These are phyloP conservation scores for Pseudochirops corinnae DNA, from an alignment of 2,797 vertebrate genomes.

Conservation along the genomic window DNA sequence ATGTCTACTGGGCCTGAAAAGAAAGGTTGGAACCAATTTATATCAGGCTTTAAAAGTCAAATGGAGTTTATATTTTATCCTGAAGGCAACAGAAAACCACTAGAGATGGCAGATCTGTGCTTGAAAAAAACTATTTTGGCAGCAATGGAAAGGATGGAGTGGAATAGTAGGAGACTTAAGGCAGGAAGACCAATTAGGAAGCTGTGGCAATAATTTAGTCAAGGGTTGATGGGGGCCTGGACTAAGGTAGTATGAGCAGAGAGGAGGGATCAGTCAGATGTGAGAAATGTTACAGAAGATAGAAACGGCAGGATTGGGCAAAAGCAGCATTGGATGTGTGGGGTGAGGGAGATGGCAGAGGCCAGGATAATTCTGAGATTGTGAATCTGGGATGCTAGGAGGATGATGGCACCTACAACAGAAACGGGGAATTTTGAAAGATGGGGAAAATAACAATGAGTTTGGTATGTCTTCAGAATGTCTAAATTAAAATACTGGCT, in stretches of 20 bases:
- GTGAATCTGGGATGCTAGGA: not conserved
- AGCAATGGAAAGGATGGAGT: not conserved
- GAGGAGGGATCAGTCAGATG: not conserved
- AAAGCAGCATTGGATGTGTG: not conserved
- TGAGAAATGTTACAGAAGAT: not conserved
- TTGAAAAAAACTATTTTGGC: not conserved
- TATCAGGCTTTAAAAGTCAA: too few species aligned
- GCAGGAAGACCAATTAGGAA: not conserved
- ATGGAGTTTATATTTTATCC: too few species aligned
- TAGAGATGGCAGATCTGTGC: too few species aligned
- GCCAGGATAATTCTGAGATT: not conserved
- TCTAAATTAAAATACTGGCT: too few species aligned
- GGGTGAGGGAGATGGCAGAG: not conserved
- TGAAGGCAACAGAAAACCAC: too few species aligned
- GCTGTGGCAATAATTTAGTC: not conserved
- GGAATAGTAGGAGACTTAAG: not conserved
- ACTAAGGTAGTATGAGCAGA: not conserved
- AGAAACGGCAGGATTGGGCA: not conserved
- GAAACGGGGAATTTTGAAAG: not conserved
- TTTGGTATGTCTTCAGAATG: not conserved
- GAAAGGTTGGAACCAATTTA: too few species aligned
- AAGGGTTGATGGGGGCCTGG: not conserved
- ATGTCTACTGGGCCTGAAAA: too few species aligned
- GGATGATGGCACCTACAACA: not conserved
- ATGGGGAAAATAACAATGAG: not conserved